Evolutionary conservation across 2,888 invertebrate genomes (phyloP).

Genomic region (Dexiosoma caninum): DNA sequence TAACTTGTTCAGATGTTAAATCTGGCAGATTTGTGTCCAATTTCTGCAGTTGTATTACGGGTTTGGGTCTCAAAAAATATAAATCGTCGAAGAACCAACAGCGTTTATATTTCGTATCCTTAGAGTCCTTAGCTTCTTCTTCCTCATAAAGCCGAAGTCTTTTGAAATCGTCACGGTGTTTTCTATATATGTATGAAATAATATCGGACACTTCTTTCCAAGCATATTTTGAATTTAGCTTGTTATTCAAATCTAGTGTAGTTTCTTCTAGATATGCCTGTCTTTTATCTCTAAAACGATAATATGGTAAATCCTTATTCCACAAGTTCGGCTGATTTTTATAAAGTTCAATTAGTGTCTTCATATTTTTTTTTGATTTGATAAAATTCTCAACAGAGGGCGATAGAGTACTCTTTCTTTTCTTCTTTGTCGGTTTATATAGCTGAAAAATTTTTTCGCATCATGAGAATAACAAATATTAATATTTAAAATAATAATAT

Average conservation of each 20-base stretch:
- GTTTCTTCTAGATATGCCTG: constrained; percentile 39
- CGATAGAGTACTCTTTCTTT: constrained; percentile 15
- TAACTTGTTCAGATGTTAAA: constrained; percentile 39
- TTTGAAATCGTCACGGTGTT: constrained; percentile 40
- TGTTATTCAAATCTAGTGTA: constrained; percentile 36
- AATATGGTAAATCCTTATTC: constrained; percentile 44
- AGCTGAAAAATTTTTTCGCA: too few species aligned
- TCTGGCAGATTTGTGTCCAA: constrained; percentile 30
- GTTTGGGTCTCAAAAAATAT: constrained; percentile 39
- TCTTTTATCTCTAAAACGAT: constrained; percentile 46
- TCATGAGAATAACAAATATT: too few species aligned
- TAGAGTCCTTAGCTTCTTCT: background rate
- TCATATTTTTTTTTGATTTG: constrained; percentile 48
- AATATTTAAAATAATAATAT: too few species aligned
- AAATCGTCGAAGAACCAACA: constrained; percentile 44
- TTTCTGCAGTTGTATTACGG: constrained; percentile 27
- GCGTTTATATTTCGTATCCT: constrained; percentile 22
- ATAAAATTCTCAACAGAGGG: constrained; percentile 34
- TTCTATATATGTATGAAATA: constrained; percentile 37
- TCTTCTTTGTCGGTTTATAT: constrained; percentile 12
- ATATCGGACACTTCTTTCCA: constrained; percentile 34
- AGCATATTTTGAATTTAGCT: constrained; percentile 8
- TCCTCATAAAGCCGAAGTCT: constrained; percentile 19
- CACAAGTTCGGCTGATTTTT: constrained; percentile 53
- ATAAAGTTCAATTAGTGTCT: constrained; percentile 42